phyloP scores from a whole-genome alignment of 2,113 vertebrate genomes.

The Cinclus mexicanus region DNA sequence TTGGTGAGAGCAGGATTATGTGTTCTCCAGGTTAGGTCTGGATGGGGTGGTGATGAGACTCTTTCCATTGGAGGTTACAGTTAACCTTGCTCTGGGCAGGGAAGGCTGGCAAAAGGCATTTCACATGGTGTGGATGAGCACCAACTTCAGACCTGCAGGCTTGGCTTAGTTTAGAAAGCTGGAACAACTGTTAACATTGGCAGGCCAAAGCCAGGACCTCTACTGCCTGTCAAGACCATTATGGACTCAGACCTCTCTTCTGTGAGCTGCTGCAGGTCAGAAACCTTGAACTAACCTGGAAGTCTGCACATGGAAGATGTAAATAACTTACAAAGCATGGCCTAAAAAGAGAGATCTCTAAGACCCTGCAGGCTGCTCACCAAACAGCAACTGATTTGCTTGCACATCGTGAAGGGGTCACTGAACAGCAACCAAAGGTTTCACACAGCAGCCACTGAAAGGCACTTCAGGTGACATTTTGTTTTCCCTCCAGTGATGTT shows the following conservation, averaged over 20 bases:
- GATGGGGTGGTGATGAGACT: neutral
- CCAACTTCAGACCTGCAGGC: neutral
- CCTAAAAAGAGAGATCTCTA: neutral
- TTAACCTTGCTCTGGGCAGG: neutral
- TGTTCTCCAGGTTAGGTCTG: neutral
- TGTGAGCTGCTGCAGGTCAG: neutral
- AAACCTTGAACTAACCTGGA: neutral
- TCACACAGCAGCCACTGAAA: neutral
- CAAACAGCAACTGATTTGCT: neutral
- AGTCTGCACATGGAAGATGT: neutral
- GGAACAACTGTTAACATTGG: neutral
- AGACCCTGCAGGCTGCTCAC: neutral
- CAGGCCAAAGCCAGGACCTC: neutral
- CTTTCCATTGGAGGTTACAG: neutral
- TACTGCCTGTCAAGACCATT: neutral
- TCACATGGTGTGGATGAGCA: neutral
- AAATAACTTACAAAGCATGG: neutral
- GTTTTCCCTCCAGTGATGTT: neutral
- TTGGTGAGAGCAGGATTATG: neutral
- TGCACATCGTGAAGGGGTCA: neutral
- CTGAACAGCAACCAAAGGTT: neutral
- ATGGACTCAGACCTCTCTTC: neutral
- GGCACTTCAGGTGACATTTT: neutral
- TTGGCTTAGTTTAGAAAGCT: neutral
- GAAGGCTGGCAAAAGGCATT: neutral